A percentile compares a stretch with the other conserved stretches of the same genome.
phyloP scores from a whole-genome alignment of 2,888 invertebrate genomes.

The Osedax frankpressi region DNA sequence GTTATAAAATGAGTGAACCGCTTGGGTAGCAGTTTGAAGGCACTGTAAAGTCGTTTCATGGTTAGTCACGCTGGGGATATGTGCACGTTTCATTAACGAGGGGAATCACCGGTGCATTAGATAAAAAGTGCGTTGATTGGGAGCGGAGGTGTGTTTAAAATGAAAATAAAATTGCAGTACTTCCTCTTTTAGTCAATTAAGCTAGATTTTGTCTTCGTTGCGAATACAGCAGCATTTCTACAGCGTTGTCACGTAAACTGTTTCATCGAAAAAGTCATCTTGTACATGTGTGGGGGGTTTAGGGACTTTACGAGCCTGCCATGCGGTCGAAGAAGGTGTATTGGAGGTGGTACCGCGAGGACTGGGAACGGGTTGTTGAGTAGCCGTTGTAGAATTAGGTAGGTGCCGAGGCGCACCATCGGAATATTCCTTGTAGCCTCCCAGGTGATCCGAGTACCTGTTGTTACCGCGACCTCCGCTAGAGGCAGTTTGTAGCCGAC shows the following conservation, averaged over 20 bases:
- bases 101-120: not conserved
- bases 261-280: constrained; percentile 19
- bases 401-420: constrained; percentile 11
- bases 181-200: too few species aligned
- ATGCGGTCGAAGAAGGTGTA: constrained; percentile 8
- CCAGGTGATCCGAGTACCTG: constrained; percentile 37
- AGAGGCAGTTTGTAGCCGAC: constrained; percentile 56
- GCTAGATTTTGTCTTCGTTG: not conserved
- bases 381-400: too few species aligned
- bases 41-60: not conserved
- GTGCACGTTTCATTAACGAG: too few species aligned
- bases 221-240: constrained; percentile 28
- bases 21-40: not conserved
- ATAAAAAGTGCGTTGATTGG: too few species aligned
- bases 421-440: constrained; percentile 42
- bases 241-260: constrained; percentile 39
- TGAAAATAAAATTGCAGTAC: too few species aligned
- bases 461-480: constrained; percentile 37
- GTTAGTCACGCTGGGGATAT: too few species aligned
- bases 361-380: too few species aligned
- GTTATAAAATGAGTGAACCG: not conserved
- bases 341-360: too few species aligned
- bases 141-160: too few species aligned
- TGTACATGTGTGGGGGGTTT: constrained; percentile 14
- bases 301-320: not conserved